Conservation (phyloP, 2,888 invertebrate genomes). For the Mythimna lalbum region DNA sequence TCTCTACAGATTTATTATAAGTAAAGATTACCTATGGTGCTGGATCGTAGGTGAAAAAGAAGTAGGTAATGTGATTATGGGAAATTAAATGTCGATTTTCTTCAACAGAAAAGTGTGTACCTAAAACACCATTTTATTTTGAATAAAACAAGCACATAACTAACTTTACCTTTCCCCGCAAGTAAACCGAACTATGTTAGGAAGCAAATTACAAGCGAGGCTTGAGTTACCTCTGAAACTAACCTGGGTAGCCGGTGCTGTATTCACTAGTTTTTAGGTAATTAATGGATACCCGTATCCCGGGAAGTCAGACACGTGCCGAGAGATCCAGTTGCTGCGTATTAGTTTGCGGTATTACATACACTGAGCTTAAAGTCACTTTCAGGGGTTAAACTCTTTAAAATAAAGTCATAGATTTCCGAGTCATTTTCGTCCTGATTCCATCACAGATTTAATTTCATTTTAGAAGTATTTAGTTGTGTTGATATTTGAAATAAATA, state of each 20-base stretch:
- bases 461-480: no score
- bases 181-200: background rate
- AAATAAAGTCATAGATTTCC: background rate
- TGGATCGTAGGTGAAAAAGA: background rate
- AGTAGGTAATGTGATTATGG: background rate
- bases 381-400: background rate
- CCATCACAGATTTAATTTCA: no score
- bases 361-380: background rate
- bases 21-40: no score
- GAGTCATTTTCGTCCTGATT: background rate
- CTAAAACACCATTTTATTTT: no score
- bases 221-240: conserved; percentile 6
- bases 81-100: background rate
- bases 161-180: background rate
- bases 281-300: conserved; percentile 1
- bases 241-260: background rate
- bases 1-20: no score
- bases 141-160: no score
- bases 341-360: background rate
- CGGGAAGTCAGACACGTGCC: conserved; percentile 1
- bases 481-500: no score
- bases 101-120: background rate
- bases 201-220: conserved; percentile 1
- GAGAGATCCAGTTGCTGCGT: background rate
- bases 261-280: conserved; percentile 5